Conservation (phyloP, 2,888 invertebrate species). For the Thecophora atra region DNA sequence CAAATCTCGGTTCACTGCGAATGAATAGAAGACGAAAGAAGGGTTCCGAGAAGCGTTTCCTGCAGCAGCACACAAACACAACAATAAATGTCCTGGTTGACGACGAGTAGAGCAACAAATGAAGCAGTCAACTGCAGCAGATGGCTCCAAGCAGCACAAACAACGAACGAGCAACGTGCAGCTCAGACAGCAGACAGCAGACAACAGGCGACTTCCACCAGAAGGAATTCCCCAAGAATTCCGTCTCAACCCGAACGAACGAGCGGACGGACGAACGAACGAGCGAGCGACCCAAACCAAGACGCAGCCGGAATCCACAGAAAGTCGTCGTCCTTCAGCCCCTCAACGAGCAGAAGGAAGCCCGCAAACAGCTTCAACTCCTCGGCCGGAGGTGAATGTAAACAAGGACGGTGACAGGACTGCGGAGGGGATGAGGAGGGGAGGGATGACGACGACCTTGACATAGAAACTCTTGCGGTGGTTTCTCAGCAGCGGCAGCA, state of each 20-base stretch:
- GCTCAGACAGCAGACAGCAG: slow-evolving; percentile 13
- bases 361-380: background rate
- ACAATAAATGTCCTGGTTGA: background rate
- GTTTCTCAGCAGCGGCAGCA: slow-evolving; percentile 14
- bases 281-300: slow-evolving; percentile 21
- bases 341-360: background rate
- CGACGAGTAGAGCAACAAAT: background rate
- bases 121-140: background rate
- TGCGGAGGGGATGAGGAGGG: slow-evolving; percentile 24
- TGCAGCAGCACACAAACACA: no score
- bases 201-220: slow-evolving; percentile 14
- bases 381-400: slow-evolving; percentile 20
- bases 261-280: no score
- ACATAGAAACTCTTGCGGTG: slow-evolving; percentile 43
- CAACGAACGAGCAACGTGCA: background rate
- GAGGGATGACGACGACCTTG: slow-evolving; percentile 41
- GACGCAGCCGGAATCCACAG: slow-evolving; percentile 22
- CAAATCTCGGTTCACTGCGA: background rate
- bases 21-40: background rate
- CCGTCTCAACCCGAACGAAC: slow-evolving; percentile 27
- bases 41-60: no score
- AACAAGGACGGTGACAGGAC: slow-evolving; percentile 17
- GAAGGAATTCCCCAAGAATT: slow-evolving; percentile 42
- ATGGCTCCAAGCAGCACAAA: slow-evolving; percentile 6
- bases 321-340: slow-evolving; percentile 12